These are phyloP conservation scores for Crenichthys baileyi DNA, from an alignment of 2,797 vertebrate species.

Conservation along the genomic window DNA sequence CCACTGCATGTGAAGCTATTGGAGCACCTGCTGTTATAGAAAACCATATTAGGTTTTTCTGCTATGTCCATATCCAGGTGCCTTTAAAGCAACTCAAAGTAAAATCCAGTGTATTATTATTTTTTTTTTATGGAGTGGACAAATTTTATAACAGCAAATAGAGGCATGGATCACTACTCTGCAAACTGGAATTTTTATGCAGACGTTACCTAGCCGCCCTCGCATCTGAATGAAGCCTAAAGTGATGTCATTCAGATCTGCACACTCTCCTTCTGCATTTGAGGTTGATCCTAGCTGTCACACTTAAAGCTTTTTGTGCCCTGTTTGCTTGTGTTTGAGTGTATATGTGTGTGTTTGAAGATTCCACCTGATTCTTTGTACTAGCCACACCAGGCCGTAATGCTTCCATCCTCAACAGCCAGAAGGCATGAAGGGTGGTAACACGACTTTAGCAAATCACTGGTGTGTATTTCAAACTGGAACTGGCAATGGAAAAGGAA, in stretches of 20 bases:
- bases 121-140: background rate
- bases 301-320: slow-evolving; percentile 19
- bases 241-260: slow-evolving; percentile 51
- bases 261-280: slow-evolving; percentile 51
- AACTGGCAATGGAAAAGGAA: slow-evolving; percentile 24
- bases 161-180: slow-evolving; percentile 41
- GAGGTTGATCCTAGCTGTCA: slow-evolving; percentile 59
- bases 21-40: background rate
- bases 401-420: slow-evolving; percentile 33
- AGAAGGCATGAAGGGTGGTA: slow-evolving; percentile 19
- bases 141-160: slow-evolving; percentile 33
- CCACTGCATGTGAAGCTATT: background rate
- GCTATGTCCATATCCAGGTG: background rate
- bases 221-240: slow-evolving; percentile 39
- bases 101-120: background rate
- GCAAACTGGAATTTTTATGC: slow-evolving; percentile 30
- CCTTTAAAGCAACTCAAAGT: background rate
- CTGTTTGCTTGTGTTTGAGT: slow-evolving; percentile 15
- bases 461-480: slow-evolving; percentile 8
- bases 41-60: background rate
- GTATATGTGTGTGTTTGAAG: slow-evolving; percentile 32
- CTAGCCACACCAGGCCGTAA: slow-evolving; percentile 42
- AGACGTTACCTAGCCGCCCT: slow-evolving; percentile 37
- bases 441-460: slow-evolving; percentile 25
- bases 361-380: slow-evolving; percentile 39